Conservation (phyloP, 2,113 vertebrate genomes). For the Sterna hirundo region DNA sequence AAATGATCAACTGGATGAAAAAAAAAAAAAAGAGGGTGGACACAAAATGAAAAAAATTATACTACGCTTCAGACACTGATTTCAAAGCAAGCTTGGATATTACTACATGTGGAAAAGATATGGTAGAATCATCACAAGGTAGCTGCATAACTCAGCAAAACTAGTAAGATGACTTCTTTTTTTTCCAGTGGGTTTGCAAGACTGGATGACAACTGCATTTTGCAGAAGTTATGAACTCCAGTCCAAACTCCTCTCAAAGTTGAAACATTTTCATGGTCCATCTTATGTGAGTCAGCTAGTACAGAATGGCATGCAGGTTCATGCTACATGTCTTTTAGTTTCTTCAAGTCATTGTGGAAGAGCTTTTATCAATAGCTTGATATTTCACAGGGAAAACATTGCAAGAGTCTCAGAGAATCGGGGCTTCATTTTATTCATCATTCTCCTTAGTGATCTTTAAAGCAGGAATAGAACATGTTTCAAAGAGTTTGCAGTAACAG, state of each 20-base stretch:
- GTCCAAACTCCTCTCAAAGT: background rate
- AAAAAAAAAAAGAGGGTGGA: background rate
- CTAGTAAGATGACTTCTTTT: background rate
- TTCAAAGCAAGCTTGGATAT: background rate
- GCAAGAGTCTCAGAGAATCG: background rate
- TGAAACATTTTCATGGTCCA: background rate
- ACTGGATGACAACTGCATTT: background rate
- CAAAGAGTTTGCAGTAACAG: background rate
- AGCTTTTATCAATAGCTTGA: background rate
- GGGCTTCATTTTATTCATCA: background rate
- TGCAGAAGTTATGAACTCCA: background rate
- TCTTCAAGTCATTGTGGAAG: background rate
- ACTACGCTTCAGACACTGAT: background rate
- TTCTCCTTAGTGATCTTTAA: background rate
- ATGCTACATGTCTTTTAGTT: background rate
- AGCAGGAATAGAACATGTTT: background rate
- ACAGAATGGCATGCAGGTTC: background rate
- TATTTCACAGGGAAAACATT: background rate
- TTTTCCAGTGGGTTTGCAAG: background rate
- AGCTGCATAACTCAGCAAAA: background rate
- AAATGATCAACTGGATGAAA: background rate
- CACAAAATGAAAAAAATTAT: background rate
- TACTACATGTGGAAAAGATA: background rate
- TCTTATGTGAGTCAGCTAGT: background rate
- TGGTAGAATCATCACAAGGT: accelerated